A percentile compares a stretch with the other conserved stretches of the same genome.
phyloP scores from a whole-genome alignment of 2,113 vertebrate species.

The Ailurus styani region DNA sequence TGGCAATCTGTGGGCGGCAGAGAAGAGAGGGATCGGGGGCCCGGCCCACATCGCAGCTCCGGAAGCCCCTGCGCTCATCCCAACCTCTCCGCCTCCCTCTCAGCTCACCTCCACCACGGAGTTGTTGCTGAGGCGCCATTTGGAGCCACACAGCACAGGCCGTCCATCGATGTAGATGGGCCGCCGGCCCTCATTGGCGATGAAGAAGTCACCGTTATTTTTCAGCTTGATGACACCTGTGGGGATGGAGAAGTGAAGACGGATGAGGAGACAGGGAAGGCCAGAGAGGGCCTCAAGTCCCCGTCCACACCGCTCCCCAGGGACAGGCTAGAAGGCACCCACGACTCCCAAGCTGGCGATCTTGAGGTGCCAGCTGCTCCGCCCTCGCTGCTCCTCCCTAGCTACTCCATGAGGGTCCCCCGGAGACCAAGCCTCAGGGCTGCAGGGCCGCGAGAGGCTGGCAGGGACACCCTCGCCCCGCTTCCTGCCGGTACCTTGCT shows the following conservation, averaged over 20 bases:
- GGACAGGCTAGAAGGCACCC: neutral
- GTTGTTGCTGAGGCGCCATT: slow-evolving; percentile 98
- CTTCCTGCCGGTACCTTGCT: slow-evolving; percentile 86
- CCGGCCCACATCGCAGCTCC: neutral
- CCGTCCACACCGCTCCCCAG: neutral
- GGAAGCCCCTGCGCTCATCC: neutral
- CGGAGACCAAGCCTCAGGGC: neutral
- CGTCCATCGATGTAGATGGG: slow-evolving; percentile 95
- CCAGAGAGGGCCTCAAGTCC: neutral
- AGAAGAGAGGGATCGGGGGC: neutral
- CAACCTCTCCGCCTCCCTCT: neutral
- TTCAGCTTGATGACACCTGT: slow-evolving; percentile 95
- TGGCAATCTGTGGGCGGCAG: slow-evolving; percentile 86
- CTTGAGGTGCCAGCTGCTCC: neutral
- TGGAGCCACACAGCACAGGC: slow-evolving; percentile 93
- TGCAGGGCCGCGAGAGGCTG: neutral
- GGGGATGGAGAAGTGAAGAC: fast-evolving
- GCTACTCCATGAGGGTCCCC: neutral
- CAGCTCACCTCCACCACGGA: slow-evolving; percentile 92
- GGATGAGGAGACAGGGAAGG: neutral
- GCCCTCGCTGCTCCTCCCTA: neutral
- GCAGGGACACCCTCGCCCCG: neutral
- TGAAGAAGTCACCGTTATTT: slow-evolving; percentile 96
- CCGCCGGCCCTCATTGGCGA: slow-evolving; percentile 93
- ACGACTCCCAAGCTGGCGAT: neutral